phyloP scores from a whole-genome alignment of 2,797 vertebrate genomes.

The Tokudaia muenninki region DNA sequence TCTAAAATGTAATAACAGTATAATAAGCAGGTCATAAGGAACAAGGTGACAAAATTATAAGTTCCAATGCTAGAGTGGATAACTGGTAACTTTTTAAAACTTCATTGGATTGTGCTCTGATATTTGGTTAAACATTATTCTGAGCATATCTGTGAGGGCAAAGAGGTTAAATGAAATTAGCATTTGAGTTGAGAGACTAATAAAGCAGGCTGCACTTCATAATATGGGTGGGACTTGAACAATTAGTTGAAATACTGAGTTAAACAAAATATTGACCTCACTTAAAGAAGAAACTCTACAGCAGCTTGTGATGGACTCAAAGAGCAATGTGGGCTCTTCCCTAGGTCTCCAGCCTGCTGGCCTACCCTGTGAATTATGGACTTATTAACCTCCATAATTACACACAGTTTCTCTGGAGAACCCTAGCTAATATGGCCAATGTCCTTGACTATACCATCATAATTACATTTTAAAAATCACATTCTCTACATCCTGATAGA shows the following conservation, averaged over 20 bases:
- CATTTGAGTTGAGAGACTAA: conserved; percentile 14
- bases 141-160: not conserved
- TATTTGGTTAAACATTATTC: conserved; percentile 25
- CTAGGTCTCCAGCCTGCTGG: not conserved
- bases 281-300: conserved; percentile 9
- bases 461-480: not conserved
- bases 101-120: not conserved
- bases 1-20: not conserved
- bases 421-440: not conserved
- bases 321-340: not conserved
- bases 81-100: not conserved
- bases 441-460: not conserved
- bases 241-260: not conserved
- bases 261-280: not conserved
- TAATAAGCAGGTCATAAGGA: not conserved
- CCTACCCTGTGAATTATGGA: not conserved
- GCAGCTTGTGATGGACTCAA: not conserved
- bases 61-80: not conserved
- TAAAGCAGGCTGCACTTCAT: not conserved
- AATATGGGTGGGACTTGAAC: not conserved
- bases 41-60: not conserved
- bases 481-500: not conserved
- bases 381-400: not conserved
- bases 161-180: not conserved
- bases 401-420: not conserved